A percentile compares a stretch with the other conserved stretches of the same genome.
Conservation (phyloP, 1,140 invertebrate genomes). For the Dreissena polymorpha region DNA sequence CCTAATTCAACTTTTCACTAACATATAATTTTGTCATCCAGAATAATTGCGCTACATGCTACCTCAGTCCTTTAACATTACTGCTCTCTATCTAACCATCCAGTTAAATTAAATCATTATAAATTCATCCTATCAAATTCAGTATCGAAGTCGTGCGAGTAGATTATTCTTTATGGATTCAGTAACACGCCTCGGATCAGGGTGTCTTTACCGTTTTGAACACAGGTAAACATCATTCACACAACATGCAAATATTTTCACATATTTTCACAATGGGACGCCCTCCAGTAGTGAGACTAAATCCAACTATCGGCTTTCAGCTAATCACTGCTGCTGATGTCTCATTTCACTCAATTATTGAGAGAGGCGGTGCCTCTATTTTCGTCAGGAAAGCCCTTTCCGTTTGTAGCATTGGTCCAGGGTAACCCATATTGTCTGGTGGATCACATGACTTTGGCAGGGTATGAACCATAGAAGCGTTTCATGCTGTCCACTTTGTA, state of each 20-base stretch:
- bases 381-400: not conserved
- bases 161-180: conserved; percentile 1
- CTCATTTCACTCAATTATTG: not conserved
- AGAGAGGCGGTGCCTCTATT: not conserved
- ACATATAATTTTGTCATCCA: not conserved
- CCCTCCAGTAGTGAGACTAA: not conserved
- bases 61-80: not conserved
- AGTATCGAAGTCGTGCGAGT: not conserved
- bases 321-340: not conserved
- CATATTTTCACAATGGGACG: not conserved
- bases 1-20: not conserved
- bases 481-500: too few relatives aligned
- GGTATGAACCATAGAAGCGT: too few relatives aligned
- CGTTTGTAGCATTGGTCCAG: too few relatives aligned
- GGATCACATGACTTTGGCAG: too few relatives aligned
- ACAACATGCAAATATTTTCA: conserved; percentile 5
- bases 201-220: not conserved
- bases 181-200: not conserved
- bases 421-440: too few relatives aligned
- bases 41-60: not conserved
- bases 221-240: conserved; percentile 1
- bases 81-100: not conserved
- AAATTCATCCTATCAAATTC: not conserved
- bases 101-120: not conserved
- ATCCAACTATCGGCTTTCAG: not conserved